Base-by-base conservation (phyloP, 2,888 invertebrate species). In the Hedychridium roseum region DNA sequence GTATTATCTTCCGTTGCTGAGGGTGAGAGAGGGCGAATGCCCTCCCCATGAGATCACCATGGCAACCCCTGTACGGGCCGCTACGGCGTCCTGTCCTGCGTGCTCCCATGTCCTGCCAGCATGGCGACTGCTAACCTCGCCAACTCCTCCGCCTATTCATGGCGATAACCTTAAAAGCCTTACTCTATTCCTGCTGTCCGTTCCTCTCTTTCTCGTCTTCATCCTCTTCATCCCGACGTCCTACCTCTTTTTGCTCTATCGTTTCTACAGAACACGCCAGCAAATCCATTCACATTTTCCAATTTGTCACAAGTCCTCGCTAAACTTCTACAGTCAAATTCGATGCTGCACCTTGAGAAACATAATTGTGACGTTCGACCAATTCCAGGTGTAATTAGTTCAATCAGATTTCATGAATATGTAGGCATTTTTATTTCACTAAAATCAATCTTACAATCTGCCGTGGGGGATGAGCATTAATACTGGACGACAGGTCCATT, bases 1-100 rank as follows among this genome's bases (percentile, higher is more conserved):
- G 71, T 66, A 77, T 76, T 76, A 77, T 77, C 74, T 74, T 76
- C 73, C 57, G 50, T 14, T 47, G 54, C 56, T 70, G 71, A 74
- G 74, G 73, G 76, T 68, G 71, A 67, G 70, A 71, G 72, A 75
- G 76, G 71, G 73, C 70, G 70, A 72, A 69, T 66, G 64, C 71
- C 70, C 74, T 75, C 72, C 65, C 68, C 68, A 68, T 66, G 58
- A 67, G 58, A 75, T 78, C 71, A 68, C 75, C 78, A 78, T 78
- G 73, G 78, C 76, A 78, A 78, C 78, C 71, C 78, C 76, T 70
- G 60, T 60, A 66, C 63, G 70, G 68, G 60, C 70, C 71, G 72
- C 68, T 60, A 70, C 68, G 70, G 69, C 67, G 68, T 72, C 67
- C 55, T 72, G 70, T 76, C 72, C 74, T 70, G 67, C 64, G 66